Conservation (phyloP, 2,113 vertebrate genomes). For the Grammomys surdaster region DNA sequence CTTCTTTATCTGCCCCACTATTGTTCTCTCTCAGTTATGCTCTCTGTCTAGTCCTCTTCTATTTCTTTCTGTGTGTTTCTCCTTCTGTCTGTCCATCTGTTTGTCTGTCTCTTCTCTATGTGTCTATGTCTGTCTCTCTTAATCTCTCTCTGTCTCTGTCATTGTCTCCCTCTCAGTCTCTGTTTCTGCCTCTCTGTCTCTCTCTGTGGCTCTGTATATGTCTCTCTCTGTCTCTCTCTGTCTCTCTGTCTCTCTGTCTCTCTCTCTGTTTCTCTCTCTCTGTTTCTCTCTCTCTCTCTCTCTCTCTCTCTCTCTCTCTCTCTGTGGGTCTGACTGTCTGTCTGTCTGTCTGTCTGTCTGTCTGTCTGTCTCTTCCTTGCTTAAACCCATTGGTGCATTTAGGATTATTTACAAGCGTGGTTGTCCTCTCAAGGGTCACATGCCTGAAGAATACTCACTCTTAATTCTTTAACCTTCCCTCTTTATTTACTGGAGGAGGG, state of each 20-base stretch:
- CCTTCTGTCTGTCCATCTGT: not conserved
- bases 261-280: not conserved
- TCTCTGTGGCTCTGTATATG: not conserved
- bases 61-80: not conserved
- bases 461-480: not conserved
- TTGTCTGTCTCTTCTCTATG: not conserved
- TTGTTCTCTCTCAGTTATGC: not conserved
- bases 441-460: not conserved
- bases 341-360: not conserved
- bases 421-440: too few relatives aligned
- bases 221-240: not conserved
- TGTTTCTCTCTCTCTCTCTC: not conserved
- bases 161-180: not conserved
- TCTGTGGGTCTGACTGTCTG: not conserved
- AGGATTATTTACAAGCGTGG: not conserved
- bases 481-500: not conserved
- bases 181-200: not conserved
- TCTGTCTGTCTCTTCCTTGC: not conserved
- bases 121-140: not conserved
- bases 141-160: not conserved
- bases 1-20: not conserved
- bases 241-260: not conserved
- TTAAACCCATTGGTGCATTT: not conserved
- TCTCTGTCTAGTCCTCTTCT: not conserved
- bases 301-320: not conserved